A percentile compares a stretch with the other conserved stretches of the same genome.
phyloP scores from a whole-genome alignment of 2,113 vertebrate species.

The Pseudonaja textilis region DNA sequence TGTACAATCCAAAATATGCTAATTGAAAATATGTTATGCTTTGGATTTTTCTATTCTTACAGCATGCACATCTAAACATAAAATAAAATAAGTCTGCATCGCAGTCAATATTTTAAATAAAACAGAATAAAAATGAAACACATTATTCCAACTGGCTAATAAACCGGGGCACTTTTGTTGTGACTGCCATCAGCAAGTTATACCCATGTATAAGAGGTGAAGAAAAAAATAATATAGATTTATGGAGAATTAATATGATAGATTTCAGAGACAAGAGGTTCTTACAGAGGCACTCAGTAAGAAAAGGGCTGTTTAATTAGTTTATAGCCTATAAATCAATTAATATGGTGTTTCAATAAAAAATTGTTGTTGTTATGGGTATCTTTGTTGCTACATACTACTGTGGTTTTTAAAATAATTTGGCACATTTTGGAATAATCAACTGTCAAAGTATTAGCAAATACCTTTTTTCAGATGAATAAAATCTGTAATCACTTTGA shows the following conservation, averaged over 20 bases:
- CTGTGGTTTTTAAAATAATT: conserved; percentile 61
- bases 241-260: conserved; percentile 65
- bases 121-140: conserved; percentile 53
- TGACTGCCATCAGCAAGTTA: conserved; percentile 52
- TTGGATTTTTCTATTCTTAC: conserved; percentile 36
- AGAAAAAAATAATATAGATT: conserved; percentile 58
- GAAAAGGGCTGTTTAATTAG: conserved; percentile 69
- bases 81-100: conserved; percentile 43
- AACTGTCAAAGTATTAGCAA: conserved; percentile 72
- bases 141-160: conserved; percentile 47
- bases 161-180: conserved; percentile 31
- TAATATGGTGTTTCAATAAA: conserved; percentile 65
- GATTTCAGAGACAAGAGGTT: conserved; percentile 64
- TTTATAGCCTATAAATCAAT: conserved; percentile 70
- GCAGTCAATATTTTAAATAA: conserved; percentile 52
- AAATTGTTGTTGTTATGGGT: conserved; percentile 66
- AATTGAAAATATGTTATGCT: conserved; percentile 28
- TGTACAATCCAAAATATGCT: conserved; percentile 2
- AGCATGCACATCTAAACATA: conserved; percentile 48
- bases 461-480: conserved; percentile 75
- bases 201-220: conserved; percentile 16
- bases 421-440: conserved; percentile 61
- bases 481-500: conserved; percentile 89
- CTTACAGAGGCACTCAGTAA: conserved; percentile 67
- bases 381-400: conserved; percentile 71